Conservation (phyloP, 37 sponge, comb jelly and placozoan species). For the Aphrocallistes beatrix region DNA sequence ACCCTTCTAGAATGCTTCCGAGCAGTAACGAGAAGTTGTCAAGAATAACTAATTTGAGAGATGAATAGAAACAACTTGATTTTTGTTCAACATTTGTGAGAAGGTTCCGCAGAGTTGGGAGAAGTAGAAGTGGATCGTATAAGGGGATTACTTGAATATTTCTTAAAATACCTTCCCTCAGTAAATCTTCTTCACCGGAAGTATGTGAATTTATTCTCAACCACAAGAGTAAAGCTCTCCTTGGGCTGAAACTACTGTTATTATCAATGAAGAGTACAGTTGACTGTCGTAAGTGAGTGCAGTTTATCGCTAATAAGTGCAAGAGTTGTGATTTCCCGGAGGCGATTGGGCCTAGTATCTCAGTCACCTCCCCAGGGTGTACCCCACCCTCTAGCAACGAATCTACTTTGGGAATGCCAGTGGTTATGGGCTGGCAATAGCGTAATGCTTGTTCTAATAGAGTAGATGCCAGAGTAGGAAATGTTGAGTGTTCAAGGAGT, state of each 20-base stretch:
- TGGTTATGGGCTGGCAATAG: neutral
- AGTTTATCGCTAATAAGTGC: neutral
- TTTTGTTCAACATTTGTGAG: neutral
- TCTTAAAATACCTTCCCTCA: neutral
- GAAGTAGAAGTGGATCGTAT: neutral
- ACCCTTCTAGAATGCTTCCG: neutral
- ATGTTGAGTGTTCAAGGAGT: neutral
- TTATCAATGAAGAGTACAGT: neutral
- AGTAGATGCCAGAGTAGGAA: neutral
- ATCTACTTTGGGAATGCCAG: neutral
- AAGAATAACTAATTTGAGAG: neutral
- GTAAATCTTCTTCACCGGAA: neutral
- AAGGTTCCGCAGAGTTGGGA: neutral
- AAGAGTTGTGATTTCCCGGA: neutral
- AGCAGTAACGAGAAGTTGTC: conserved; percentile 3
- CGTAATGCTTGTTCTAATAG: neutral
- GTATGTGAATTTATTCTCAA: neutral
- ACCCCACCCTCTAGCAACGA: neutral
- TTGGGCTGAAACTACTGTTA: conserved; percentile 7
- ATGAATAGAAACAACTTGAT: neutral
- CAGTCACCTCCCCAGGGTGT: neutral
- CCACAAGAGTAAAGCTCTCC: neutral
- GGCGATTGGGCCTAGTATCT: neutral
- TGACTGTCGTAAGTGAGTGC: neutral
- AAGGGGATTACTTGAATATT: neutral